Evolutionary conservation across 2,797 vertebrate species (phyloP), one percentile per base, ranked within the genome.

Genomic region (Pantherophis alleghaniensis): DNA sequence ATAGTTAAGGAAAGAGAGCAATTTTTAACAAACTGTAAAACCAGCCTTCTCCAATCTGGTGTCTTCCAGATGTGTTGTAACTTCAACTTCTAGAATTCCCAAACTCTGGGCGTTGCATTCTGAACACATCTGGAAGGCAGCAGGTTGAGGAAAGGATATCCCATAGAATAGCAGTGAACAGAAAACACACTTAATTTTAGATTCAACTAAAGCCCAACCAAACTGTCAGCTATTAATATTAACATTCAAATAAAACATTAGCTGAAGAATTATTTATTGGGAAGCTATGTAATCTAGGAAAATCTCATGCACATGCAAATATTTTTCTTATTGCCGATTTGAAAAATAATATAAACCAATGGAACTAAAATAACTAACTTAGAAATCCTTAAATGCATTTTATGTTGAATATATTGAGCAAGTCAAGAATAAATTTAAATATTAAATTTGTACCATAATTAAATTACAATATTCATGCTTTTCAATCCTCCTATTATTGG

Each of bases 231-330:
- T 55, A 90, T 95, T 92, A 90, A 90, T 89, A 56, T 95, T 91
- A 90, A 87, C 88, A 56, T 16, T 79, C 89, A 61, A 90, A 95
- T 87, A 86, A 96, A 96, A 93, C 0, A 0, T 60, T 94, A 61
- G 94, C 28, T 89, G 47, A 95, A 94, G 66, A 74, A 92, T 91
- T n/a, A 94, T 92, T 95, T 13, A 88, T 63, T n/a, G 88, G 32
- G 93, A 93, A 94, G 0, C 61, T 89, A 97, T 96, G 96, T 95
- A 96, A 94, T 95, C 86, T 90, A 94, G 24, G 93, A 91, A 94
- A 69, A 92, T 92, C 88, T 83, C 89, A 95, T 91, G 92, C 95
- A 94, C 91, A 93, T 61, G 90, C 94, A 92, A 92, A 28, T 93
- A 94, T 90, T 59, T 59, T 94, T 92, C 93, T 91, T 92, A 91